These are phyloP conservation scores for Hybognathus amarus DNA, from an alignment of 2,797 vertebrate species.

Conservation along the genomic window DNA sequence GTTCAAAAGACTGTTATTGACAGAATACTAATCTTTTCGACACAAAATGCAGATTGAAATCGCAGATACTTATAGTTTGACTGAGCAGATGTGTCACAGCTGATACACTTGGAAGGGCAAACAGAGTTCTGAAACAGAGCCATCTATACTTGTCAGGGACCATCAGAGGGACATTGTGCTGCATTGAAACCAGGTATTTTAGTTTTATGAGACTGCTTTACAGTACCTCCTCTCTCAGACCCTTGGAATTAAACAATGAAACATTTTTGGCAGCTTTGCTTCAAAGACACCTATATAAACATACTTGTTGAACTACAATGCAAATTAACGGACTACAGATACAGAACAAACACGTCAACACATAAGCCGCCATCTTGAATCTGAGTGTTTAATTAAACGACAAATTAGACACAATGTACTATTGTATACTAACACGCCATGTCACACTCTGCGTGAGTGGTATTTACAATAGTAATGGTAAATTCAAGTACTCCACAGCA, in stretches of 20 bases:
- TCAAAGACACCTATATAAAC: neutral
- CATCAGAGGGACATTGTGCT: neutral
- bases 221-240: neutral
- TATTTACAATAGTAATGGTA: no score
- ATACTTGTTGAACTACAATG: neutral
- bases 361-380: no score
- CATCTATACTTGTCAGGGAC: neutral
- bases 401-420: no score
- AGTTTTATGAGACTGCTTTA: neutral
- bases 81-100: conserved; percentile 28
- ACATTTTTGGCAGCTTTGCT: neutral
- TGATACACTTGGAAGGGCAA: conserved; percentile 18
- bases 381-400: no score
- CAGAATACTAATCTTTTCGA: neutral
- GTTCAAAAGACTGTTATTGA: neutral
- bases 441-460: no score
- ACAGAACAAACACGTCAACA: no score
- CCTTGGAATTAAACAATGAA: neutral
- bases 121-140: conserved; percentile 1
- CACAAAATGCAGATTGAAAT: neutral
- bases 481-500: no score
- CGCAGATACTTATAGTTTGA: conserved; percentile 9
- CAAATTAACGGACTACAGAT: neutral
- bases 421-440: no score
- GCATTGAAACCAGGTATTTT: conserved; percentile 14